A percentile compares a stretch with the other conserved stretches of the same genome.
phyloP scores from a whole-genome alignment of 2,113 vertebrate genomes.

The Chiloscyllium plagiosum region DNA sequence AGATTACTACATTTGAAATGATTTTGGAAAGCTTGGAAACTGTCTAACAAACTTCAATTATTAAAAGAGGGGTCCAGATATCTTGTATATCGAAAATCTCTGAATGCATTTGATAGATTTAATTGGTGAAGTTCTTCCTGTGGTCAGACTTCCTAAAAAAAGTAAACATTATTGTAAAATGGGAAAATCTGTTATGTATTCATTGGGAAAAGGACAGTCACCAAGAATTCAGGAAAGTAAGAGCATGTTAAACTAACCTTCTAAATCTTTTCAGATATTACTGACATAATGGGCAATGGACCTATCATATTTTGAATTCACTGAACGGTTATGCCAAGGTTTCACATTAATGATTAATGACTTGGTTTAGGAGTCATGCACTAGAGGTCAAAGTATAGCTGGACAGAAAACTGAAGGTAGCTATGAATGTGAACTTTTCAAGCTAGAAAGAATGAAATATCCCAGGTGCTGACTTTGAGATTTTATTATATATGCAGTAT shows the following conservation, averaged over 20 bases:
- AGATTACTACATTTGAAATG: background rate
- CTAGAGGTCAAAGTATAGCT: background rate
- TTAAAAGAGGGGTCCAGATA: background rate
- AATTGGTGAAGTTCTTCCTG: background rate
- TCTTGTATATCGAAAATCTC: background rate
- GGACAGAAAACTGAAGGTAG: background rate
- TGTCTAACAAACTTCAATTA: background rate
- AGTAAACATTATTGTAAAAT: background rate
- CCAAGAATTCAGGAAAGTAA: background rate
- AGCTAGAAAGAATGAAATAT: background rate
- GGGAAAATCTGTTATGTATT: background rate
- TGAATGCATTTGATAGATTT: background rate
- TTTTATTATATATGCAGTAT: background rate
- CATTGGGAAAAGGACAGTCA: background rate
- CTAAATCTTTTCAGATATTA: background rate
- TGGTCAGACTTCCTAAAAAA: too few species aligned
- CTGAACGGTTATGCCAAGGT: background rate
- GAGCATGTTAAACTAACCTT: background rate
- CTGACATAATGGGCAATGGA: background rate
- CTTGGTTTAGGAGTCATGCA: background rate
- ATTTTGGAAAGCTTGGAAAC: background rate
- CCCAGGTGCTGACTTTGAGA: background rate
- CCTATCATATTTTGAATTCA: background rate
- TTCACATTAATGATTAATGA: background rate
- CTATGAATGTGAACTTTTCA: background rate